Evolutionary conservation across 2,888 invertebrate species (phyloP).

Genomic region (Ochlodes sylvanus): DNA sequence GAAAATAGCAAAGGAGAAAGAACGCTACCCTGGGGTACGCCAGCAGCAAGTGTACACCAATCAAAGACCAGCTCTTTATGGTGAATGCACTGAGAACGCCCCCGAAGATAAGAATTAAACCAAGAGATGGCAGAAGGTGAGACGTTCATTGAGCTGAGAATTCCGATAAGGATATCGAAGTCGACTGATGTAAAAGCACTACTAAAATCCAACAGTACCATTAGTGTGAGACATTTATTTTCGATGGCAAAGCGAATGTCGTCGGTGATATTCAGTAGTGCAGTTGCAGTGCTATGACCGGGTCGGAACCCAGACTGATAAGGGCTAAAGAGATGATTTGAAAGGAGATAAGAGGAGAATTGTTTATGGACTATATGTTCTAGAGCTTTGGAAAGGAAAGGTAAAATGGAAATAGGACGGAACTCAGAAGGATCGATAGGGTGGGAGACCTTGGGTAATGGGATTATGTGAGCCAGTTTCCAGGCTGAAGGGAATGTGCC

Average conservation of each 20-base stretch:
- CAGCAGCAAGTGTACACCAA: neutral
- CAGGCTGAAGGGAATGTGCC: neutral
- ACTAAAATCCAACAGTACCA: constrained; percentile 20
- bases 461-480: neutral
- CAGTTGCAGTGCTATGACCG: constrained; percentile 3
- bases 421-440: neutral
- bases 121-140: neutral
- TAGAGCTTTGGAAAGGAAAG: constrained; percentile 12
- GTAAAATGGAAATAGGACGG: constrained; percentile 9
- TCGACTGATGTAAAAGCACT: constrained; percentile 16
- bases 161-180: constrained; percentile 17
- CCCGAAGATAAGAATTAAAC: neutral
- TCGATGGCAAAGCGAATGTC: constrained; percentile 23
- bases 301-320: constrained; percentile 19
- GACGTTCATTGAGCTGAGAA: constrained; percentile 9
- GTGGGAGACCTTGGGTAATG: neutral
- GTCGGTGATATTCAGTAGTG: constrained; percentile 10
- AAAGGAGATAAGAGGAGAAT: neutral
- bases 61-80: neutral
- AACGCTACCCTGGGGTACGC: neutral
- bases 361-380: constrained; percentile 16
- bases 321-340: neutral
- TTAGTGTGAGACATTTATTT: neutral
- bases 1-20: constrained; percentile 17
- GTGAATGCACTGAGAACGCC: neutral